phyloP scores from a whole-genome alignment of 2,797 vertebrate genomes.

The Cercopithecus mitis region DNA sequence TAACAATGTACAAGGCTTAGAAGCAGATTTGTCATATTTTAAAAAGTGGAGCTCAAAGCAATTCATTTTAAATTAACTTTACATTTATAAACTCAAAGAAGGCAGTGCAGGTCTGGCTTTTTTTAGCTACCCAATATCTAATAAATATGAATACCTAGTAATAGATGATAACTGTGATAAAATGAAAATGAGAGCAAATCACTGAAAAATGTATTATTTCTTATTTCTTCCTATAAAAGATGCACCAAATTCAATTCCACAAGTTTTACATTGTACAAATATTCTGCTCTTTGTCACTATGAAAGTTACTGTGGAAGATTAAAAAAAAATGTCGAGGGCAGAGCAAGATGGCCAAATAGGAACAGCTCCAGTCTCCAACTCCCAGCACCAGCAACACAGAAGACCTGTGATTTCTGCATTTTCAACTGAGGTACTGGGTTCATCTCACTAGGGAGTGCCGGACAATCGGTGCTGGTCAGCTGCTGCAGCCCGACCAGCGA shows the following conservation, averaged over 20 bases:
- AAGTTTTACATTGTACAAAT: neutral
- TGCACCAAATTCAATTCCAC: neutral
- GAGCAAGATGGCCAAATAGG: too few relatives aligned
- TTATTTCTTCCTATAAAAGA: conserved; percentile 33
- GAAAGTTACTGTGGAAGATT: neutral
- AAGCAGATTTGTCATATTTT: neutral
- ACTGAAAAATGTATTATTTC: neutral
- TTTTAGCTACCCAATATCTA: neutral
- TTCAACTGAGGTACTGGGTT: too few relatives aligned
- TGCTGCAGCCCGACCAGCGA: too few relatives aligned
- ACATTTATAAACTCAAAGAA: conserved; percentile 53
- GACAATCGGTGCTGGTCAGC: too few relatives aligned
- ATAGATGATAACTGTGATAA: neutral
- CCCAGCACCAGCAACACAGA: too few relatives aligned
- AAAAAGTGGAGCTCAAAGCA: neutral
- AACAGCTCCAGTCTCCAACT: too few relatives aligned
- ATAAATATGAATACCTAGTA: neutral
- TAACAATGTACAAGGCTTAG: neutral
- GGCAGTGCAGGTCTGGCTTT: neutral
- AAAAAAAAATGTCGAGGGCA: too few relatives aligned
- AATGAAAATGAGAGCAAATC: conserved; percentile 25
- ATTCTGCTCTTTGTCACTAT: neutral
- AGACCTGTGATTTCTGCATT: too few relatives aligned
- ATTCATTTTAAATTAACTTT: conserved; percentile 48
- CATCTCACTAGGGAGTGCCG: too few relatives aligned